These are phyloP conservation scores for Eunapius fragilis DNA, from an alignment of 37 sponge, comb jelly and placozoan genomes.

Conservation along the genomic window DNA sequence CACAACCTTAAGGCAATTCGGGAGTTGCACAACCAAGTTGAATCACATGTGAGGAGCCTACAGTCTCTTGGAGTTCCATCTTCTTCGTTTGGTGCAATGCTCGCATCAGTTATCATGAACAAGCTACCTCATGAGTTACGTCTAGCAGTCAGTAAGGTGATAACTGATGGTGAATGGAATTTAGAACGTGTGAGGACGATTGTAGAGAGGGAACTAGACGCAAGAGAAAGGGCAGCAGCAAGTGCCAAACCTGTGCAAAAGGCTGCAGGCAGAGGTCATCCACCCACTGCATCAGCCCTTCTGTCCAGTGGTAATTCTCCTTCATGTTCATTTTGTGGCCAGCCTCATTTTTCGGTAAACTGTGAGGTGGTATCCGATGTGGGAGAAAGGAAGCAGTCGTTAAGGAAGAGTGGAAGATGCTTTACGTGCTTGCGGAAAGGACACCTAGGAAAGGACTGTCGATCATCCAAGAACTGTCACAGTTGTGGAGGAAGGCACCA, in stretches of 20 bases:
- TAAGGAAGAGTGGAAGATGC: too few relatives aligned
- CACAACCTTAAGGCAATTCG: slow-evolving; percentile 16
- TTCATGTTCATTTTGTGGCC: background rate
- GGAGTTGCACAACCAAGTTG: background rate
- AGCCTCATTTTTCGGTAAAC: background rate
- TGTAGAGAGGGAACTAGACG: slow-evolving; percentile 18
- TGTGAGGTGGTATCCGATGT: background rate
- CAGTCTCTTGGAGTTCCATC: slow-evolving; percentile 12
- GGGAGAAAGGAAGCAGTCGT: background rate
- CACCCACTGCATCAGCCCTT: background rate
- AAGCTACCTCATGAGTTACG: slow-evolving; percentile 24
- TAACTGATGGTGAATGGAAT: slow-evolving; percentile 14
- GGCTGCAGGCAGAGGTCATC: background rate
- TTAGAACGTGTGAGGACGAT: slow-evolving; percentile 5
- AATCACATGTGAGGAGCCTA: slow-evolving; percentile 12
- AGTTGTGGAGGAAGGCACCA: background rate
- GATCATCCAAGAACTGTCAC: background rate
- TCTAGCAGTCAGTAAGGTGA: slow-evolving; percentile 12
- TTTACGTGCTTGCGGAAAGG: background rate
- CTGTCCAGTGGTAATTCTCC: too few relatives aligned
- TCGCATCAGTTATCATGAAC: slow-evolving; percentile 10
- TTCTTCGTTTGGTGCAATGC: slow-evolving; percentile 9
- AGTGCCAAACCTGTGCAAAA: background rate
- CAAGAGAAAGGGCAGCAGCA: slow-evolving; percentile 33
- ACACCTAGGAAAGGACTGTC: background rate